Base-by-base conservation (phyloP, 2,888 invertebrate species). In the Trachelus stipa region DNA sequence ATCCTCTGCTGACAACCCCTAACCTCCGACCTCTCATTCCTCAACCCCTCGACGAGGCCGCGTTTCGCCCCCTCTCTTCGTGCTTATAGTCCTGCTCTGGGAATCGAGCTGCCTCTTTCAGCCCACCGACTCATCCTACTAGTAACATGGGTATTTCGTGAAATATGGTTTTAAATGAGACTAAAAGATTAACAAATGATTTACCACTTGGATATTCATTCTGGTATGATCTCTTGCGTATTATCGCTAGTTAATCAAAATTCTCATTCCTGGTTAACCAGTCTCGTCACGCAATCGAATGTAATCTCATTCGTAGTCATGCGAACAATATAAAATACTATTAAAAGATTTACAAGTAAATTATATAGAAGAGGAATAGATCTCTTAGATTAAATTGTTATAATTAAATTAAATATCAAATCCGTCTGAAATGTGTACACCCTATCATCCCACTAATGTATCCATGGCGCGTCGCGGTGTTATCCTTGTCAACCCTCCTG, bases 81-180 rank as follows among this genome's bases (percentile, higher is more conserved):
- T 77, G 40, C 75, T 30, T 69, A 68, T 73, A 73, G 75, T 68
- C 74, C 76, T 76, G 71, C 77, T 73, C 76, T 74, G 73, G 68
- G 34, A 79, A 68, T n/a, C 73, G 34, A 34, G 15, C 68, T 74
- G 15, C 75, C 78, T 68, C 74, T 35, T 34, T 11, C 71, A 30
- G 30, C 12, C 81, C 81, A 77, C 77, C 77, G 74, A 77, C 79
- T 77, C 80, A 79, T 78, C 82, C 80, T 80, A 68, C 69, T 73
- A 76, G 77, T 71, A 73, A 75, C 79, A 81, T 81, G 73, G 73
- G 77, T 80, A 81, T 87, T 85, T 83, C 80, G 81, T 82, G 85
- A 87, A 88, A 88, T 88, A 88, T 87, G 87, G 81, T 89, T 87
- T 87, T 83, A 87, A 88, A 86, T 82, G 85, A 86, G 83, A 87